Evolutionary conservation across 2,888 invertebrate species (phyloP), one percentile per base, ranked within the genome.

Genomic region (Hirtodrosophila duncani): DNA sequence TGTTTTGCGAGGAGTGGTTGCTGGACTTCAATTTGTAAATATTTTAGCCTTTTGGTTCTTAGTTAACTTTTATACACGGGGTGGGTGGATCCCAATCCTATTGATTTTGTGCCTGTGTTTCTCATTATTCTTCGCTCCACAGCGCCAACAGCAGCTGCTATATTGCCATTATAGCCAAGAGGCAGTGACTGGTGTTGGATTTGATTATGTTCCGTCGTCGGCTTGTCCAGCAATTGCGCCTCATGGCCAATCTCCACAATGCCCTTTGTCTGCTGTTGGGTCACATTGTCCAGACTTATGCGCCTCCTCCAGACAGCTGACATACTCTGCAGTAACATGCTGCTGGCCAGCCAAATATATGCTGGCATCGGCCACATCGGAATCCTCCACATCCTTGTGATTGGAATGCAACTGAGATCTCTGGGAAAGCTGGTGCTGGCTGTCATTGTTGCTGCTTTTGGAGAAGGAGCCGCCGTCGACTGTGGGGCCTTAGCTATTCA

Each of bases 161-260:
- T 41, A 31, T 74, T 68, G 4, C 45, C 56, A 23, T 51, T 66
- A 30, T 78, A 74, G 6, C 78, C 69, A 3, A 62, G 27, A 6
- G 66, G 65, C 23, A 56, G 8, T 7, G 57, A 11, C 17, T 53
- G 67, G 11, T 52, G 49, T 31, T 33, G 63, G 2, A 44, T 23
- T 6, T 17, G 33, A 23, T 11, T n/a, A 11, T 4, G 43, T 34
- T 5, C 39, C 2, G 11, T 27, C 41, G 5, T 16, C 48, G n/a
- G 62, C 36, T 69, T 81, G 58, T 86, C 72, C 5, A 86, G 60
- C 8, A 85, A 34, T 62, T 85, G 86, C 18, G 87, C 86, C 52
- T 87, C 87, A 42, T 81, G 79, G 8, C 83, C 87, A 21, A 87
- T 86, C 51, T 86, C 87, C 7, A 87, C 83, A 49, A 86, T 86